phyloP scores from a whole-genome alignment of 2,797 vertebrate species.

The Rhyacichthys aspro region DNA sequence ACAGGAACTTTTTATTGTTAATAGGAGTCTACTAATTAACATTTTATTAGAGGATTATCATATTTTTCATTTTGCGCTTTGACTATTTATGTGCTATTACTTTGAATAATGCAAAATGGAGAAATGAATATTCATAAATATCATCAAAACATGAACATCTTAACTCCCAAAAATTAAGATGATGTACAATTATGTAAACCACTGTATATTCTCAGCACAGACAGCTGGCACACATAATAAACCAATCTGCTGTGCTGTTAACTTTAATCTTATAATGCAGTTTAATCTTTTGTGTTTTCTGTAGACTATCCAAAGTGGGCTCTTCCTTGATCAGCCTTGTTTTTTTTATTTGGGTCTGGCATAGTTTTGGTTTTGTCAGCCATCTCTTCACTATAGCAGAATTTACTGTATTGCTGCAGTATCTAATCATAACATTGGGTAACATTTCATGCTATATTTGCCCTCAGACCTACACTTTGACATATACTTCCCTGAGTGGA shows the following conservation, averaged over 20 bases:
- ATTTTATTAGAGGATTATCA: slow-evolving; percentile 5
- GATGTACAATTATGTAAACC: not conserved
- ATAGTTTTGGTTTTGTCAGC: not conserved
- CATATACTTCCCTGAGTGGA: slow-evolving; percentile 13
- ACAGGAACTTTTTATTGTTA: slow-evolving; percentile 15
- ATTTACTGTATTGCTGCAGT: not conserved
- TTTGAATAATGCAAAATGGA: slow-evolving; percentile 7
- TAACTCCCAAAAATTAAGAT: not conserved
- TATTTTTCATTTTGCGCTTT: slow-evolving; percentile 11
- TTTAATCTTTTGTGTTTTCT: too few species aligned
- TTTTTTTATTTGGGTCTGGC: too few species aligned
- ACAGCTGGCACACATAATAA: not conserved
- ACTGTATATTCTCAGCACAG: not conserved
- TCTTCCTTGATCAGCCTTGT: too few species aligned
- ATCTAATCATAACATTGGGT: slow-evolving; percentile 4
- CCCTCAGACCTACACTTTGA: slow-evolving; percentile 1
- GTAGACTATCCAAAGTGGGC: too few species aligned
- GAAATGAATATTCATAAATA: slow-evolving; percentile 3
- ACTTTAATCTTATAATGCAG: not conserved
- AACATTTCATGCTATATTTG: not conserved
- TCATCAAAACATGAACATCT: not conserved
- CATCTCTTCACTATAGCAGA: not conserved
- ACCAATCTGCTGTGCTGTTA: not conserved
- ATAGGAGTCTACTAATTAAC: slow-evolving; percentile 11
- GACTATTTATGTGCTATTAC: slow-evolving; percentile 1